A percentile compares a stretch with the other conserved stretches of the same genome.
These are phyloP conservation scores for Laticauda colubrina DNA, from an alignment of 2,113 vertebrate species.

Conservation along the genomic window DNA sequence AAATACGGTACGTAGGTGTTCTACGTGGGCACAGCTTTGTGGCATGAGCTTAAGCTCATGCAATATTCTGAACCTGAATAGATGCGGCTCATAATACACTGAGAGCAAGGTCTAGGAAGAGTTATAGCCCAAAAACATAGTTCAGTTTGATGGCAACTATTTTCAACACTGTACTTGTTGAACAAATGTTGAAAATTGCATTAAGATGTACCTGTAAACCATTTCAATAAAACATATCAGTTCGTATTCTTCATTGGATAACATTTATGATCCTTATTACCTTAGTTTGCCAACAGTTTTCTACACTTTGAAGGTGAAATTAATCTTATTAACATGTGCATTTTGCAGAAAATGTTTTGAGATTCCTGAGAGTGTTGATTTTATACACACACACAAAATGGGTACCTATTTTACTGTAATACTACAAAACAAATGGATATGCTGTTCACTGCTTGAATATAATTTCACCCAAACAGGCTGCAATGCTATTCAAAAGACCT, in stretches of 20 bases:
- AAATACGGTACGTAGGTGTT: constrained; percentile 4
- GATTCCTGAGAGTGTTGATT: neutral
- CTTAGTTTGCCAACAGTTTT: neutral
- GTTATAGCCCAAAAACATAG: neutral
- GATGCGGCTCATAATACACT: neutral
- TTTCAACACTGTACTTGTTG: neutral
- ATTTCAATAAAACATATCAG: neutral
- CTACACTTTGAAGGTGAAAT: neutral
- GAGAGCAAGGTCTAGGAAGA: neutral
- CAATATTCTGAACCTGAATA: constrained; percentile 7
- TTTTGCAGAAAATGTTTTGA: neutral
- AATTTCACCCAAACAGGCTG: neutral
- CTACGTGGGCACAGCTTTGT: constrained; percentile 5
- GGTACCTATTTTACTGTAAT: neutral
- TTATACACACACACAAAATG: neutral
- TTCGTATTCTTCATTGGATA: neutral
- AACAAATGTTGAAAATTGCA: neutral
- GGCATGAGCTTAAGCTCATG: constrained; percentile 8
- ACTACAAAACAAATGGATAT: neutral
- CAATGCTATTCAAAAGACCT: neutral
- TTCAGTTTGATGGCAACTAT: neutral
- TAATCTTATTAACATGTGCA: neutral
- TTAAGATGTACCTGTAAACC: neutral
- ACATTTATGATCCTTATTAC: neutral
- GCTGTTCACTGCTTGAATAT: neutral